Base-by-base conservation (phyloP, 1,140 invertebrate genomes). In the Argopecten irradians region DNA sequence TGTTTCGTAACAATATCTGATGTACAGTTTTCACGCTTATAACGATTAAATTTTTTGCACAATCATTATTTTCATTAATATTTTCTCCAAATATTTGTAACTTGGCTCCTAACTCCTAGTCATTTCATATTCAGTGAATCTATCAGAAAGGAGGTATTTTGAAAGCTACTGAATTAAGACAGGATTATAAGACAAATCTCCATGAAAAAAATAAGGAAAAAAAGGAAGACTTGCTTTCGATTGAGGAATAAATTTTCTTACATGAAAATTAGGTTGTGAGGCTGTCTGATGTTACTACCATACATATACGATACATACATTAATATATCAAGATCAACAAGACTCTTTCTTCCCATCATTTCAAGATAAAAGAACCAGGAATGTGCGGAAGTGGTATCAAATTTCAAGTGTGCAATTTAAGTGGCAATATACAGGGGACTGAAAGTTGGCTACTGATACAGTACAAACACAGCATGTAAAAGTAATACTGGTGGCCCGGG, bases 391-490 rank as follows among this genome's bases (percentile, higher is more conserved):
- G 28, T 71, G 55, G 55, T n/a, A 71, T 71, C 55, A 71, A 28
- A 71, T 71, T 71, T 71, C 55, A 71, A 71, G 55, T 71, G 28
- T 71, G 55, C n/a, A 71, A 71, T 71, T n/a, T 71, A 71, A 46
- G 55, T 28, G 55, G 55, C 28, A 28, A 71, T 28, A n/a, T 71
- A 71, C 5, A 71, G 55, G n/a, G 55, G 55, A 71, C n/a, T 71
- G 8, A 1, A 71, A 71, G 55, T 71, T 71, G 55, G 55, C 55
- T 28, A 28, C 55, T 28, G 22, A n/a, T 5, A n/a, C 55, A 71
- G 7, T n/a, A 16, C 28, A 5, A n/a, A n/a, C 1, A 71, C 55
- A 71, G 5, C 55, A 71, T 28, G 55, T 28, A 71, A 71, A 3
- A 71, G 55, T 28, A 71, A 71, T 71, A 28, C 55, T 71, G 55